Evolutionary conservation across 2,797 vertebrate genomes (phyloP).

Genomic region (Muraenolepis orangiensis): DNA sequence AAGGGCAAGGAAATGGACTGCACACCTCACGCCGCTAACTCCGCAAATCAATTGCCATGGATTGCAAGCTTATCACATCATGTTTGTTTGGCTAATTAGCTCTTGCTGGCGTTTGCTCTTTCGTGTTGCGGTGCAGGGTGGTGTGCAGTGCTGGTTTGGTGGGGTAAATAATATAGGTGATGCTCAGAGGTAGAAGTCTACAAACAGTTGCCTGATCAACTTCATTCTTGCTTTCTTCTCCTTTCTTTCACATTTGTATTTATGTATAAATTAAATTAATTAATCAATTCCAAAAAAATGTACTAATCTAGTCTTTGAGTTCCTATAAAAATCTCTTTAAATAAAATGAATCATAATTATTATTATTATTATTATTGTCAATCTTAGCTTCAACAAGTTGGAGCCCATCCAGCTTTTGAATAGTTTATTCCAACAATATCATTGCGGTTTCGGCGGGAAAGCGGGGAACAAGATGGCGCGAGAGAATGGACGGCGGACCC

Average conservation of each 20-base stretch:
- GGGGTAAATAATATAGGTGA: not conserved
- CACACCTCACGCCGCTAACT: conserved; percentile 7
- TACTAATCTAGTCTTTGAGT: no score
- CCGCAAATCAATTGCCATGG: conserved; percentile 9
- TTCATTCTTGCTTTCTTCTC: not conserved
- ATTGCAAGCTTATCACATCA: not conserved
- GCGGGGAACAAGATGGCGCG: not conserved
- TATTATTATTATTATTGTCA: no score
- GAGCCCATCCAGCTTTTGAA: no score
- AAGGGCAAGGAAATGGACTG: not conserved
- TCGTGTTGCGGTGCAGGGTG: not conserved
- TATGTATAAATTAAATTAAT: no score
- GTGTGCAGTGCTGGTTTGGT: not conserved
- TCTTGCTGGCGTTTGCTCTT: not conserved
- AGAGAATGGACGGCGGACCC: conserved; percentile 23
- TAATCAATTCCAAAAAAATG: no score
- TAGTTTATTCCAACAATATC: no score
- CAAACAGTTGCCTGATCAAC: not conserved
- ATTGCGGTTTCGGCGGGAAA: no score
- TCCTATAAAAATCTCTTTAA: no score
- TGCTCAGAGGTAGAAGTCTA: not conserved
- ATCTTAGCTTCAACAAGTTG: no score
- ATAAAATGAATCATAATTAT: no score
- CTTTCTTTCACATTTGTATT: not conserved
- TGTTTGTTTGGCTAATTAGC: conserved; percentile 4